phyloP scores from a whole-genome alignment of 2,888 invertebrate genomes.

The Serrognathus titanus region DNA sequence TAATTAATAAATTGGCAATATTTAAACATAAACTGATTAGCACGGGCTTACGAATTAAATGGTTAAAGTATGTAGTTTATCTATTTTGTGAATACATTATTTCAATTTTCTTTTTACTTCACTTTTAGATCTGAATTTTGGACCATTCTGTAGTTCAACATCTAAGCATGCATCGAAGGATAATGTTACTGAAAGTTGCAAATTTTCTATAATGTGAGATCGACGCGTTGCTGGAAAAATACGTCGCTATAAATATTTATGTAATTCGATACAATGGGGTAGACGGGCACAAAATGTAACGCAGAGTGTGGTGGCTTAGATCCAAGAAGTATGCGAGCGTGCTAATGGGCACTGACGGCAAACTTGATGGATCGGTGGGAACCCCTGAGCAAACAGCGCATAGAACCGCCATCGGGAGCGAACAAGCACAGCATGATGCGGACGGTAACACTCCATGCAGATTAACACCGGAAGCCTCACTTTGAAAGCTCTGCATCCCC shows the following conservation, averaged over 20 bases:
- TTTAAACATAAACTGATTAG: no score
- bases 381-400: constrained; percentile 43
- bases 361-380: constrained; percentile 58
- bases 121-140: no score
- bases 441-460: constrained; percentile 39
- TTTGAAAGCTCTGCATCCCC: constrained; percentile 32
- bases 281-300: constrained; percentile 27
- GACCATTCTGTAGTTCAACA: neutral
- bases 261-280: constrained; percentile 19
- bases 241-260: constrained; percentile 18
- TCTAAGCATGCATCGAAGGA: neutral
- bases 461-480: constrained; percentile 42
- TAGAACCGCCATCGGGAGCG: constrained; percentile 40
- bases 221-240: constrained; percentile 8
- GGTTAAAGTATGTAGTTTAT: no score
- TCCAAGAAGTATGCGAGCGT: constrained; percentile 50
- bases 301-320: constrained; percentile 35
- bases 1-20: no score
- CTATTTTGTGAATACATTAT: no score
- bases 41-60: no score
- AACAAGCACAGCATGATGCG: constrained; percentile 36
- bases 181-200: constrained; percentile 14
- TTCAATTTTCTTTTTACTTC: no score
- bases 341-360: constrained; percentile 63
- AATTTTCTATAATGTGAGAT: constrained; percentile 17